Conservation (phyloP, 2,797 vertebrate genomes). For the Somateria mollissima region DNA sequence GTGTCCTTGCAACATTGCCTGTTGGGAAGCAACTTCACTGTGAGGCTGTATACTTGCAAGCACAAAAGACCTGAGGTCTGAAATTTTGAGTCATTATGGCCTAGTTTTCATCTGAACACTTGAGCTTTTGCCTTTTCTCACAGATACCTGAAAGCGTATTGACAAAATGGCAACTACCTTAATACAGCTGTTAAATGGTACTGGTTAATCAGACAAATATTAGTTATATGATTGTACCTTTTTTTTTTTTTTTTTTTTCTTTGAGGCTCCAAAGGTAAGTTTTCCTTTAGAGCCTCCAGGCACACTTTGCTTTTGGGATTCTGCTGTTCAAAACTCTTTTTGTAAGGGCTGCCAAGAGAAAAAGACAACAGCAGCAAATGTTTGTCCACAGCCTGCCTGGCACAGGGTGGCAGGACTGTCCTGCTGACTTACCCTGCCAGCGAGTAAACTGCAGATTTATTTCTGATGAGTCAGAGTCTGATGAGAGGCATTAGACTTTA, state of each 20-base stretch:
- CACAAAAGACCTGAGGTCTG: not conserved
- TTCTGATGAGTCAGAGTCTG: not conserved
- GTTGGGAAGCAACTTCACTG: not conserved
- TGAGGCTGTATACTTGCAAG: not conserved
- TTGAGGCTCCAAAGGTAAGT: not conserved
- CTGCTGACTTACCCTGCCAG: not conserved
- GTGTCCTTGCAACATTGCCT: not conserved
- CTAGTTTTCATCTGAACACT: not conserved
- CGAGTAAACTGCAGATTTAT: not conserved
- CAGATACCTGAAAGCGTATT: not conserved
- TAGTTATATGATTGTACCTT: not conserved
- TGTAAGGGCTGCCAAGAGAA: not conserved
- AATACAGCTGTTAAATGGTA: not conserved
- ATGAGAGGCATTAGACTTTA: not conserved
- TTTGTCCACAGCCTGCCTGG: not conserved
- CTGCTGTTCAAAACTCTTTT: not conserved
- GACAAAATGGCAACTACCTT: not conserved
- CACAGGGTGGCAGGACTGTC: conserved; percentile 32
- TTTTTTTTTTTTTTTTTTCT: not conserved
- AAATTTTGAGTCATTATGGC: not conserved
- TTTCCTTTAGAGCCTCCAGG: not conserved
- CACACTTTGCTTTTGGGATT: not conserved
- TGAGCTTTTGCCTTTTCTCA: not conserved
- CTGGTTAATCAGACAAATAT: accelerated
- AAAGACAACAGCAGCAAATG: not conserved